Percentiles rank a stretch among this genome's conserved stretches.
These are phyloP conservation scores for Bombus confusus DNA, from an alignment of 1,140 invertebrate species.

Conservation along the genomic window DNA sequence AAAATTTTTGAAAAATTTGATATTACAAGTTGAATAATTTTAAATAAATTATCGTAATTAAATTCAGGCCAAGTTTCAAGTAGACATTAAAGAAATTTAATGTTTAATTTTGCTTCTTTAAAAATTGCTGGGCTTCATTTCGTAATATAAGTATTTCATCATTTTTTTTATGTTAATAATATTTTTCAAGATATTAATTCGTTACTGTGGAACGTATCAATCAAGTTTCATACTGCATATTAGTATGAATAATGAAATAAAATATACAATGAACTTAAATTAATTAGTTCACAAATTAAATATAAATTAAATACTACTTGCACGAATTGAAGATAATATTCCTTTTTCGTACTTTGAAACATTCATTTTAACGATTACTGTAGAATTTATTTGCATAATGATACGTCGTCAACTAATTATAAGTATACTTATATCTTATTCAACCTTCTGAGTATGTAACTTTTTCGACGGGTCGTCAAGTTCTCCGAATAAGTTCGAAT, in stretches of 20 bases:
- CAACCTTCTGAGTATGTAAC: too few species aligned
- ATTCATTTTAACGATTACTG: not conserved
- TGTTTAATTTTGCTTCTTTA: not conserved
- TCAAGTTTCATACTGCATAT: not conserved
- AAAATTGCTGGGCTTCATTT: not conserved
- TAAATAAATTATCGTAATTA: too few species aligned
- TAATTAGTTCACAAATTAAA: not conserved
- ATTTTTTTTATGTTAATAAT: not conserved
- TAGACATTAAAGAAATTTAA: not conserved
- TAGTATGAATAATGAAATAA: not conserved
- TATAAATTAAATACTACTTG: not conserved
- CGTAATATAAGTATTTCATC: not conserved
- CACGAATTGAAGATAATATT: too few species aligned
- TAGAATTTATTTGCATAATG: not conserved
- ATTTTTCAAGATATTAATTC: not conserved
- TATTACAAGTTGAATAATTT: too few species aligned
- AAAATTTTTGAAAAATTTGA: not conserved
- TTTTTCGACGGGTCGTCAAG: not conserved
- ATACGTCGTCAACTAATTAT: not conserved
- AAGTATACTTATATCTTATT: not conserved
- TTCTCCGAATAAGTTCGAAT: slow-evolving; percentile 6
- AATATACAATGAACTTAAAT: not conserved
- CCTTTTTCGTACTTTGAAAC: not conserved
- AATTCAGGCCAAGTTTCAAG: not conserved
- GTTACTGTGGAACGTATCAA: not conserved